Evolutionary conservation across 2,797 vertebrate species (phyloP).

Genomic region (Picus viridis): DNA sequence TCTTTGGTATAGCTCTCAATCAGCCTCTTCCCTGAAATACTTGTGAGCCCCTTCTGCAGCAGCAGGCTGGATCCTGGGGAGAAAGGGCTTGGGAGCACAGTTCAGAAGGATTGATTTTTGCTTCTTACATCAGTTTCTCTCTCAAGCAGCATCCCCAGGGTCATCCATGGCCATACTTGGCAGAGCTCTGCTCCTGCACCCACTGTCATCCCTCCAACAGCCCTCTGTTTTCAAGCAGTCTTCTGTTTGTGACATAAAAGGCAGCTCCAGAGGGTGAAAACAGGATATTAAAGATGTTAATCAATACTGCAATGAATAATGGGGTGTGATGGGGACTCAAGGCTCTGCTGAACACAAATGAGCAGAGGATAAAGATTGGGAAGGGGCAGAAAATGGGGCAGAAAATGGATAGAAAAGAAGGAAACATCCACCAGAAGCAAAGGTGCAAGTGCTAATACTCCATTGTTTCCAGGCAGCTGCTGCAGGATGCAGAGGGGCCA

Average conservation of each 20-base stretch:
- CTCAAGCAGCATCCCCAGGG: fast-evolving
- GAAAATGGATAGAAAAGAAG: background rate
- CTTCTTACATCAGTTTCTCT: background rate
- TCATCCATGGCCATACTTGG: fast-evolving
- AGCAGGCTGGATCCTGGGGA: background rate
- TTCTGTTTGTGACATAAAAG: slow-evolving; percentile 25
- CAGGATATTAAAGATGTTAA: slow-evolving; percentile 53
- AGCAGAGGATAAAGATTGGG: background rate
- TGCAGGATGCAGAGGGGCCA: background rate
- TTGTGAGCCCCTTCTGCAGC: background rate
- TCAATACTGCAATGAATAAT: background rate
- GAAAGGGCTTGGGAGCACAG: fast-evolving
- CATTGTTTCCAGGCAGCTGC: background rate
- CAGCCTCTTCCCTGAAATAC: background rate
- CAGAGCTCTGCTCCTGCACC: background rate
- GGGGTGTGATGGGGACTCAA: background rate
- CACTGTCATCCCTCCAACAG: background rate
- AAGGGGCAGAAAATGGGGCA: background rate
- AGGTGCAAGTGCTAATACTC: background rate
- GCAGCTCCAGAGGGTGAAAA: background rate
- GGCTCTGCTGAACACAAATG: background rate
- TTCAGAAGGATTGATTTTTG: background rate
- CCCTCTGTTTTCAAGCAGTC: fast-evolving
- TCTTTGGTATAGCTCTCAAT: background rate
- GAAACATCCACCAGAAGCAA: background rate